Conservation (phyloP, 2,888 invertebrate species). For the Serripes groenlandicus region DNA sequence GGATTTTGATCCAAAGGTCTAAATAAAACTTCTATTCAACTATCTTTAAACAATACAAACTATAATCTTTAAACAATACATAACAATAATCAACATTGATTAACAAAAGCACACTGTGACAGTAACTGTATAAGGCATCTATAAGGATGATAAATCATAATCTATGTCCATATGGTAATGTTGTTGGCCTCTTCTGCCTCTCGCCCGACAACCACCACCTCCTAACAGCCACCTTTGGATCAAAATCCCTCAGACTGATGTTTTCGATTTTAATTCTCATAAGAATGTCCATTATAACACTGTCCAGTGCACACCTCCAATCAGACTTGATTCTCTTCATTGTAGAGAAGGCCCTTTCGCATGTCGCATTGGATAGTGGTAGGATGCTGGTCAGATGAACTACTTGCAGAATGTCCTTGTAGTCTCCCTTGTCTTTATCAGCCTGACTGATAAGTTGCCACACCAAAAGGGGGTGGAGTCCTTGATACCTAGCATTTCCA, state of each 20-base stretch:
- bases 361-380: conserved; percentile 56
- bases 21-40: no score
- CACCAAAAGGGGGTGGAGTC: conserved; percentile 45
- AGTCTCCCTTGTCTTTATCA: conserved; percentile 46
- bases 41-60: no score
- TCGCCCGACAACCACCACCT: not conserved
- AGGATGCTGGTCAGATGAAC: conserved; percentile 42
- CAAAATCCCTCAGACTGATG: not conserved
- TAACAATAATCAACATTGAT: no score
- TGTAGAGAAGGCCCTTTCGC: conserved; percentile 48
- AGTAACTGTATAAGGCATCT: no score
- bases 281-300: not conserved
- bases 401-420: conserved; percentile 47
- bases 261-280: conserved; percentile 8
- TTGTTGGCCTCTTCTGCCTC: not conserved
- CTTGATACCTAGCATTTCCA: conserved; percentile 26
- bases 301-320: conserved; percentile 32
- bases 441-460: conserved; percentile 44
- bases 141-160: no score
- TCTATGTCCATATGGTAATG: not conserved
- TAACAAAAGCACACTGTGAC: no score
- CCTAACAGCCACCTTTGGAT: not conserved
- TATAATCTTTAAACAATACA: no score
- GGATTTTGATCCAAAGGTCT: no score
- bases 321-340: conserved; percentile 53